These are phyloP conservation scores for Athrips mouffetella DNA, from an alignment of 2,888 invertebrate species.

Conservation along the genomic window DNA sequence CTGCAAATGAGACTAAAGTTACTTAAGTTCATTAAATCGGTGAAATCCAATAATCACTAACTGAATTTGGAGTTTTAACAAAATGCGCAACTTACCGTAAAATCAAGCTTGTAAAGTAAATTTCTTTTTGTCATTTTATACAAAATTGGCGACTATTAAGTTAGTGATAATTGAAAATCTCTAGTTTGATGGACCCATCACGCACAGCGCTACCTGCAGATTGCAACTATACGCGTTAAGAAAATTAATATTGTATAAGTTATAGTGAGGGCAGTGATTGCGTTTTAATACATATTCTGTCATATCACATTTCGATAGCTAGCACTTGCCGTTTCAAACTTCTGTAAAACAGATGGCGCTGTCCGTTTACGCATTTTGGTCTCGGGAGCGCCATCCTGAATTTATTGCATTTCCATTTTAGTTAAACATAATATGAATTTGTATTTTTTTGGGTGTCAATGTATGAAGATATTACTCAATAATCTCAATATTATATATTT, in stretches of 20 bases:
- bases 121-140: no score
- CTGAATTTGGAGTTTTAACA: no score
- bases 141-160: no score
- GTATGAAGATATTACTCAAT: neutral
- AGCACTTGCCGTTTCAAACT: constrained; percentile 15
- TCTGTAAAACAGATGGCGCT: constrained; percentile 63
- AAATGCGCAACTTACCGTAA: no score
- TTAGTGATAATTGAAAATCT: no score
- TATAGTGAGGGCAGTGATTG: constrained; percentile 68
- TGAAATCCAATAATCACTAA: no score
- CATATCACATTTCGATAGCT: constrained; percentile 18
- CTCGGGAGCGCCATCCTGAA: constrained; percentile 72
- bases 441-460: neutral
- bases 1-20: constrained; percentile 26
- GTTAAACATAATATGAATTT: no score
- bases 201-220: constrained; percentile 61
- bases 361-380: constrained; percentile 45
- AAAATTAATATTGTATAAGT: neutral
- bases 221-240: neutral
- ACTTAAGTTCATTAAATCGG: constrained; percentile 26
- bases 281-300: constrained; percentile 24
- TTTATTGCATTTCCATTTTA: constrained; percentile 23
- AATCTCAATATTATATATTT: neutral
- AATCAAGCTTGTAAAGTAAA: no score
- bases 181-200: no score